Percentiles rank a stretch among this genome's conserved stretches.
Conservation (phyloP, 1,140 invertebrate genomes). For the Drosophila sucinea region DNA sequence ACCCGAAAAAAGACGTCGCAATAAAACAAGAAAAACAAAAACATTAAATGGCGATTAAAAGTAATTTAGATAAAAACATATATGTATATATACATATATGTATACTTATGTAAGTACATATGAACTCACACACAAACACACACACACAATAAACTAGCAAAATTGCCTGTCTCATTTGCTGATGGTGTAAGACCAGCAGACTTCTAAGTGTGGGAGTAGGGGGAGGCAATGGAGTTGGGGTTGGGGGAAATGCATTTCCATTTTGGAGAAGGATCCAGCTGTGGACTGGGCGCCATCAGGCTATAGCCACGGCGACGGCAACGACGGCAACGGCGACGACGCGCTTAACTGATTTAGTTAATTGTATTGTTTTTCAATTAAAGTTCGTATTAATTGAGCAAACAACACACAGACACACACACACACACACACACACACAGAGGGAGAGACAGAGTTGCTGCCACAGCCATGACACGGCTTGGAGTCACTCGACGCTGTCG, state of each 20-base stretch:
- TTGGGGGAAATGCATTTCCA: neutral
- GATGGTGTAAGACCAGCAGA: constrained; percentile 3
- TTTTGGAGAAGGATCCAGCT: neutral
- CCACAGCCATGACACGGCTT: constrained; percentile 37
- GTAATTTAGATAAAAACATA: constrained; percentile 77
- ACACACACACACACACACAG: neutral
- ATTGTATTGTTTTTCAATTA: constrained; percentile 82
- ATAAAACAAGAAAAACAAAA: constrained; percentile 80
- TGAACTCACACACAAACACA: constrained; percentile 32
- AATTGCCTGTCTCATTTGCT: constrained; percentile 5
- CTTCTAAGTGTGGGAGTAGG: neutral
- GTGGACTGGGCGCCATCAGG: neutral
- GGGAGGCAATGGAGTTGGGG: constrained; percentile 3
- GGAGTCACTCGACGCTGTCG: constrained; percentile 11
- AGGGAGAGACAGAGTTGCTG: constrained; percentile 16
- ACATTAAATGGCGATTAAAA: constrained; percentile 81
- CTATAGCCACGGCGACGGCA: neutral
- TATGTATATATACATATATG: neutral
- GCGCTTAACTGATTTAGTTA: constrained; percentile 81
- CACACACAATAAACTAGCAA: neutral
- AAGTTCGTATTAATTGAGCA: constrained; percentile 79
- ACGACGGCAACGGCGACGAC: constrained; percentile 35
- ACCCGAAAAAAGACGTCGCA: constrained; percentile 65
- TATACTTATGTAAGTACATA: constrained; percentile 42
- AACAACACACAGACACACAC: constrained; percentile 40